Evolutionary conservation across 1,140 invertebrate species (phyloP), one percentile per base, ranked within the genome.

Genomic region (Mycetomoellerius zeteki): DNA sequence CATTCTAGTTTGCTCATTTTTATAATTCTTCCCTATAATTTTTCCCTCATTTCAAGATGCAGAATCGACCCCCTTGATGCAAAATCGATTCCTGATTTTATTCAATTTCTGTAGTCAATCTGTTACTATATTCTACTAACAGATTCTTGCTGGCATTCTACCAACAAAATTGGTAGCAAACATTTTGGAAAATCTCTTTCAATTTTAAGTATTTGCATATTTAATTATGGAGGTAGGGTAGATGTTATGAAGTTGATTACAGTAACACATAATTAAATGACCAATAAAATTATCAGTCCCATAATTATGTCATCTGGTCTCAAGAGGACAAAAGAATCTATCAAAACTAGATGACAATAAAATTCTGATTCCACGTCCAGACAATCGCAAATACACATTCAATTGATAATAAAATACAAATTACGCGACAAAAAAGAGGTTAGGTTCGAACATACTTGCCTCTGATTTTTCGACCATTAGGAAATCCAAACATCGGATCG

Each of bases 401-500:
- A n/a, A 21, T 7, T 52, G 52, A 73, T 27, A 76, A 87, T 30
- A 76, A 71, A 62, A 84, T 50, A 43, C n/a, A n/a, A n/a, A n/a
- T 47, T 27, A 19, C 10, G 0, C 8, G 21, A 5, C 50, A 19
- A 19, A 75, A 58, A 56, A 33, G 56, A 93, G 93, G 93, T 95
- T 94, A 94, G 37, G 3, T 85, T 58, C 0, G 0, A 56, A 10
- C 21, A 69, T 67, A 75, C 73, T 90, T 77, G 97, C 98, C 97
- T 96, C 98, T 96, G 92, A 96, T 94, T 96, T 98, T 97, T 91
- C 98, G 96, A 54, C 97, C 96, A 78, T 96, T 96, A 33, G 95
- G 92, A 96, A 99, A 98, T 50, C 98, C 98, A 91, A 96, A 95
- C 75, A 97, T 92, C 5, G 97, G 97, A 95, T 98, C 98, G 95